phyloP scores from a whole-genome alignment of 2,113 vertebrate species.

The Mola mola region DNA sequence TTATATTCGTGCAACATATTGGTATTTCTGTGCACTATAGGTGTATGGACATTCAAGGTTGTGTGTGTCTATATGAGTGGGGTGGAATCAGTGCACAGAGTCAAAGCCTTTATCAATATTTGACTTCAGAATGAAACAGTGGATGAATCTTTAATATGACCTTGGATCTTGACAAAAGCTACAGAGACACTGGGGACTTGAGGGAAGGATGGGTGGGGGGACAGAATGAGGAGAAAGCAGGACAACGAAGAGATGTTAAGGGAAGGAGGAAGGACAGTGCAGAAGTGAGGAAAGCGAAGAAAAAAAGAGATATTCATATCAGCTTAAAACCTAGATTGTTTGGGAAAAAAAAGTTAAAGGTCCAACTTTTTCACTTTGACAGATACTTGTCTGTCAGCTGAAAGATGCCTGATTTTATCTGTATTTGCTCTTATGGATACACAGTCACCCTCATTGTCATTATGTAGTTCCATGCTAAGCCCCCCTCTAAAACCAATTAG shows the following conservation, averaged over 20 bases:
- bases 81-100: conserved; percentile 32
- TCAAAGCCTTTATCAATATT: conserved; percentile 70
- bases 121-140: conserved; percentile 61
- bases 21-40: neutral
- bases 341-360: neutral
- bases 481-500: conserved; percentile 24
- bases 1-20: neutral
- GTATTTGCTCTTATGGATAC: neutral
- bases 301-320: neutral
- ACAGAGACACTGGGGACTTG: conserved; percentile 28
- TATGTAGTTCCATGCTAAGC: conserved; percentile 3
- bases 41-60: conserved; percentile 1
- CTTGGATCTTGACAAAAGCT: conserved; percentile 57
- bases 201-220: neutral
- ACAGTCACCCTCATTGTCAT: conserved; percentile 11
- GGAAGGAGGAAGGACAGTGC: neutral
- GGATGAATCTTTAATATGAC: conserved; percentile 75
- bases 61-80: neutral
- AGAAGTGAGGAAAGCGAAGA: too few relatives aligned
- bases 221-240: neutral
- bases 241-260: conserved; percentile 1
- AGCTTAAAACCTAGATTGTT: neutral
- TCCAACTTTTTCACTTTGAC: neutral
- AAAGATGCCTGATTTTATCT: neutral
- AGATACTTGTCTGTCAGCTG: neutral